These are phyloP conservation scores for Drosophila yakuba DNA, from an alignment of 1,140 invertebrate genomes.

Conservation along the genomic window DNA sequence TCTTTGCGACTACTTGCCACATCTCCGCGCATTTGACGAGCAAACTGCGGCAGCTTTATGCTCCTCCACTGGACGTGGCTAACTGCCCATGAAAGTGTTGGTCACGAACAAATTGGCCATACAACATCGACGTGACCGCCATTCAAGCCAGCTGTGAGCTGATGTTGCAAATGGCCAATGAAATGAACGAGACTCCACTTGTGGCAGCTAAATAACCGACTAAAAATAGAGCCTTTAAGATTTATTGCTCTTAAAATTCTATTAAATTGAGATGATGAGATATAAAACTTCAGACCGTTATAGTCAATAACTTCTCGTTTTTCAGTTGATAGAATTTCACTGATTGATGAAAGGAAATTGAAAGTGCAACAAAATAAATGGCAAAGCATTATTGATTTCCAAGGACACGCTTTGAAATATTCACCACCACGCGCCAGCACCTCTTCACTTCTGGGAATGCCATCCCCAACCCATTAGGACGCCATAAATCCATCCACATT, in stretches of 20 bases:
- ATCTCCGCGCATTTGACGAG: not conserved
- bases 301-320: not conserved
- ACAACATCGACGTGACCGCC: conserved; percentile 44
- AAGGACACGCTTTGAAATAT: not conserved
- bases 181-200: conserved; percentile 36
- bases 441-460: not conserved
- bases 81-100: conserved; percentile 39
- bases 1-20: not conserved
- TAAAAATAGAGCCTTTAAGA: conserved; percentile 6
- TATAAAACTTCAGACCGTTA: not conserved
- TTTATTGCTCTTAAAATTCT: not conserved
- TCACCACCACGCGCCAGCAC: not conserved
- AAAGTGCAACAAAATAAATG: conserved; percentile 1
- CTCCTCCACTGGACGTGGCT: conserved; percentile 17
- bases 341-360: conserved; percentile 7
- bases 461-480: conserved; percentile 63
- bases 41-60: conserved; percentile 17
- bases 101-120: conserved; percentile 44
- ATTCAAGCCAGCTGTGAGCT: conserved; percentile 23
- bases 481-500: conserved; percentile 68
- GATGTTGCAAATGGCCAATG: conserved; percentile 25
- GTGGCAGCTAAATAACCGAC: conserved; percentile 2
- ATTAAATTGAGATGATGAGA: not conserved
- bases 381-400: conserved; percentile 6
- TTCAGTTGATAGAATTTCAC: not conserved